phyloP scores from a whole-genome alignment of 1,140 invertebrate genomes.

The Ostrea edulis region DNA sequence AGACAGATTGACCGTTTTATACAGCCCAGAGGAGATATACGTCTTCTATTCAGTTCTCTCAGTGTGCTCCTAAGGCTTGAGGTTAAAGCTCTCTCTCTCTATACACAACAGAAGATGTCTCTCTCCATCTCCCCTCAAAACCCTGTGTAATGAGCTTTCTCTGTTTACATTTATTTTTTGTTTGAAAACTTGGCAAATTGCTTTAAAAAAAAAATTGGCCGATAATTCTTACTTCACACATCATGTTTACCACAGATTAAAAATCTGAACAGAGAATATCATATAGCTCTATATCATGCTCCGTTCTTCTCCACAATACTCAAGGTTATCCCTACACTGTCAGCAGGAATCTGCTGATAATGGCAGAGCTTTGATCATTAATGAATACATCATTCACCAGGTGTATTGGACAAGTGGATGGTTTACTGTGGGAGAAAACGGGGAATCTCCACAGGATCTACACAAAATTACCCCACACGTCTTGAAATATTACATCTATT shows the following conservation, averaged over 20 bases:
- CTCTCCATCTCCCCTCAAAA: neutral
- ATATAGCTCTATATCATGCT: neutral
- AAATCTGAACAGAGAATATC: neutral
- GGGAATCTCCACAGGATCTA: neutral
- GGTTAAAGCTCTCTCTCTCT: neutral
- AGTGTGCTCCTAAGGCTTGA: neutral
- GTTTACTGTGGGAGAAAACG: neutral
- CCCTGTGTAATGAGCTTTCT: neutral
- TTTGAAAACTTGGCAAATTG: neutral
- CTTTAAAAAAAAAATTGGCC: neutral
- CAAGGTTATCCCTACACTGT: neutral
- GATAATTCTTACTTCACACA: constrained; percentile 9
- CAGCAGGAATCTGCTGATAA: neutral
- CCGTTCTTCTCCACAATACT: neutral
- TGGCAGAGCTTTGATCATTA: constrained; percentile 14
- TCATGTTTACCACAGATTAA: constrained; percentile 22
- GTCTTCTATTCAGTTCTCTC: neutral
- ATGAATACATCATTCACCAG: constrained; percentile 29
- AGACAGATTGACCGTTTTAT: neutral
- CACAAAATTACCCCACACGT: neutral
- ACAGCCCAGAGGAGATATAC: neutral
- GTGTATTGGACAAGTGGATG: neutral
- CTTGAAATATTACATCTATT: neutral
- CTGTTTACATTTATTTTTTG: constrained; percentile 15
- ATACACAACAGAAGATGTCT: neutral